Evolutionary conservation across 2,113 vertebrate genomes (phyloP), one percentile per base, ranked within the genome.

Genomic region (Bubo blakistoni): DNA sequence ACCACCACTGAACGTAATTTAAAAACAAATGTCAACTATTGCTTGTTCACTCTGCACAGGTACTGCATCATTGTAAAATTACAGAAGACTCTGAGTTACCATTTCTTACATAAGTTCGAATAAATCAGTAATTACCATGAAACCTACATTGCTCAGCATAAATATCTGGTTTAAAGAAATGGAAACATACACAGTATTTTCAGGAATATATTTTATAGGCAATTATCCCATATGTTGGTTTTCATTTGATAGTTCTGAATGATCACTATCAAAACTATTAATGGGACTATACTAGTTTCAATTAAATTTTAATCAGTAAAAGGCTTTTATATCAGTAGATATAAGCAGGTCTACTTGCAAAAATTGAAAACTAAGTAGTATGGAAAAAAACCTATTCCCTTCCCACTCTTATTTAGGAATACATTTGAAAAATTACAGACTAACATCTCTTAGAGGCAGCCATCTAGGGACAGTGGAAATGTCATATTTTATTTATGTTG

Each of bases 341-440:
- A 46, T 46, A 78, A 70, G 2, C 7, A 11, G 2, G 6, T 19
- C 34, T 87, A 9, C 15, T 63, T 49, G 26, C 1, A 65, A 65
- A 91, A 86, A 17, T 32, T 72, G 44, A 77, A 88, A 91, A 26
- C 3, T 20, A 47, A 51, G 9, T 52, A 17, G 15, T n/a, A 27
- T 51, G 12, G 20, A n/a, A 51, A 46, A 44, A 51, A 3, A 0
- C 6, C 4, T 58, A 12, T 67, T 85, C 10, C 3, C 2, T 66
- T 74, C 5, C 7, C 18, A 49, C 15, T 11, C 36, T 36, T 44
- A 34, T 62, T 79, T 71, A 82, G 12, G 27, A 71, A 32, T 63
- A 38, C 2, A 69, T 95, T 46, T 51, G 7, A 80, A 63, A 63
- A 76, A 63, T 47, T 77, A 22, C 40, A 36, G 20, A 21, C 9